A percentile compares a stretch with the other conserved stretches of the same genome.
phyloP scores from a whole-genome alignment of 2,113 vertebrate species.

The Callipepla squamata region DNA sequence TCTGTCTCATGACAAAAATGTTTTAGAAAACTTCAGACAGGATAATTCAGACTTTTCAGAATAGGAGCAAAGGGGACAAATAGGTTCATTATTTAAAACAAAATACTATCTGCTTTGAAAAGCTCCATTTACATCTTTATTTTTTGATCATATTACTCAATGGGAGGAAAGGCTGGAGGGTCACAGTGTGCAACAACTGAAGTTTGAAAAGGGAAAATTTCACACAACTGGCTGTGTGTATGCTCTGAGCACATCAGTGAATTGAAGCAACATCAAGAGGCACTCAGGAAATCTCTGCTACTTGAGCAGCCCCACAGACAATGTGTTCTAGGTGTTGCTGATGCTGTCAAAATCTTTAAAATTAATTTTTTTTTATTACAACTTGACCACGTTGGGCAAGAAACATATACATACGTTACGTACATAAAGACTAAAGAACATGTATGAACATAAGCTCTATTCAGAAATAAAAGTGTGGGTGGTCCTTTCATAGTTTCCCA shows the following conservation, averaged over 20 bases:
- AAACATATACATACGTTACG: background rate
- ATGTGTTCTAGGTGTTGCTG: background rate
- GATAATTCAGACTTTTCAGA: background rate
- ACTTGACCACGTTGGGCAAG: background rate
- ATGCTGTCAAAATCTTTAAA: background rate
- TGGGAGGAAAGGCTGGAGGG: background rate
- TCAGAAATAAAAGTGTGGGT: conserved; percentile 25
- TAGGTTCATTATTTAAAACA: background rate
- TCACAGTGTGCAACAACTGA: background rate
- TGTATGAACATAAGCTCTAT: conserved; percentile 30
- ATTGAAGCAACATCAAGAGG: background rate
- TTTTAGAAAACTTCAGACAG: background rate
- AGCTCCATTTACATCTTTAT: background rate
- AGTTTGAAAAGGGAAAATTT: background rate
- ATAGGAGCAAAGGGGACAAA: background rate
- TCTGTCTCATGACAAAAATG: background rate
- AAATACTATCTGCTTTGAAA: background rate
- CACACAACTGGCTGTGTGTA: background rate
- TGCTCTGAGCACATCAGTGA: background rate
- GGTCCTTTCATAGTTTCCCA: background rate
- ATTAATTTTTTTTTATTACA: background rate
- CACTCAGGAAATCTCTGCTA: background rate
- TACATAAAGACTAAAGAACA: background rate
- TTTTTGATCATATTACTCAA: background rate
- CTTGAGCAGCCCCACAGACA: background rate